phyloP scores from a whole-genome alignment of 92 coral and sea anemone species.

The Zoanthus sansibaricus region DNA sequence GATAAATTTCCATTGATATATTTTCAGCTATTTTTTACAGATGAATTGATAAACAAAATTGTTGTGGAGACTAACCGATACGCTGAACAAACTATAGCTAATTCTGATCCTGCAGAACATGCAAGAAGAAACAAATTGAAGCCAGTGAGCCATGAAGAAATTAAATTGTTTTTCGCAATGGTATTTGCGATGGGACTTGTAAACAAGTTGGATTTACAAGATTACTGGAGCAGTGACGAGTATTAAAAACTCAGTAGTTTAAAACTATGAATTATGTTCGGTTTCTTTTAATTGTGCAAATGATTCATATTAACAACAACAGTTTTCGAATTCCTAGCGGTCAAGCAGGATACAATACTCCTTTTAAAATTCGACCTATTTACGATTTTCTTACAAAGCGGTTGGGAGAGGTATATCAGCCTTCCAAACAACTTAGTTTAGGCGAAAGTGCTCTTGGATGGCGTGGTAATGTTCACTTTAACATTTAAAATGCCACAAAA shows the following conservation, averaged over 20 bases:
- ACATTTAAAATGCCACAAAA: slow-evolving; percentile 16
- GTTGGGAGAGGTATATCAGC: slow-evolving; percentile 25
- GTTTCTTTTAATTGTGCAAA: slow-evolving; percentile 18
- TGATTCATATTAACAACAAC: slow-evolving; percentile 58
- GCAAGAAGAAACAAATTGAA: no score
- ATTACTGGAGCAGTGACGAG: no score
- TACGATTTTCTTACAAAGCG: slow-evolving; percentile 44
- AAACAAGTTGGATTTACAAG: neutral
- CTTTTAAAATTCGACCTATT: slow-evolving; percentile 66
- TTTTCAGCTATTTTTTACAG: slow-evolving; percentile 1
- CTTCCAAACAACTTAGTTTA: slow-evolving; percentile 7
- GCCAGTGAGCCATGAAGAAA: neutral
- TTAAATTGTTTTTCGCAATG: slow-evolving; percentile 29
- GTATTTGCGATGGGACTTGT: slow-evolving; percentile 40
- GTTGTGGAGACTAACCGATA: neutral
- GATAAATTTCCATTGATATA: neutral
- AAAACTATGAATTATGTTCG: neutral
- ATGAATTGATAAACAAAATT: slow-evolving; percentile 10
- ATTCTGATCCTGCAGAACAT: no score
- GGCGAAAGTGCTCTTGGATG: slow-evolving; percentile 48
- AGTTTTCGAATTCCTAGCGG: slow-evolving; percentile 34
- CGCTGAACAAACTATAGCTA: neutral
- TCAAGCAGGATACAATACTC: slow-evolving; percentile 47
- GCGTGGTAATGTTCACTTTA: slow-evolving; percentile 11
- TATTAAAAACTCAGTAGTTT: no score